A percentile compares a stretch with the other conserved stretches of the same genome.
These are phyloP conservation scores for Paralichthys olivaceus DNA, from an alignment of 2,113 vertebrate genomes.

Conservation along the genomic window DNA sequence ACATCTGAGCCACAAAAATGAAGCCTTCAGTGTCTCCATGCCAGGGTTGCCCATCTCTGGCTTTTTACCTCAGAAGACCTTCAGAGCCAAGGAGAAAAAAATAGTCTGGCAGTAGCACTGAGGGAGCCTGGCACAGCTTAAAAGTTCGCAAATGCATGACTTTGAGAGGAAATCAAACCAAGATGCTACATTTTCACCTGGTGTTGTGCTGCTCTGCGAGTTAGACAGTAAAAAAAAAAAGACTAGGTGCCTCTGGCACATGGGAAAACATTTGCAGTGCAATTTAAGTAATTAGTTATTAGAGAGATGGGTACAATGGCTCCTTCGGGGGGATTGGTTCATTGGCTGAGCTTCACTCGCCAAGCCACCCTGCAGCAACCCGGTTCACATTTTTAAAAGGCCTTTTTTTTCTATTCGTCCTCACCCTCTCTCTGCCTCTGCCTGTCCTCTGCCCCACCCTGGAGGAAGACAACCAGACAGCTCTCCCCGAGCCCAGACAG, in stretches of 20 bases:
- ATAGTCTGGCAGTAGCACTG: constrained; percentile 23
- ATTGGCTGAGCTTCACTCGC: constrained; percentile 18
- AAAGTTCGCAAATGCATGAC: constrained; percentile 36
- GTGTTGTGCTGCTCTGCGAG: neutral
- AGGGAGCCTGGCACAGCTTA: constrained; percentile 27
- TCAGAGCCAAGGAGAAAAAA: constrained; percentile 52
- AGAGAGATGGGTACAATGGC: neutral
- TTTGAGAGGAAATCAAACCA: constrained; percentile 52
- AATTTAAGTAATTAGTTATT: constrained; percentile 24
- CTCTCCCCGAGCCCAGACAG: constrained; percentile 55
- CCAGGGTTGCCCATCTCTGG: constrained; percentile 41
- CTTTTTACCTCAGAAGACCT: constrained; percentile 65
- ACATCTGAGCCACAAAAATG: constrained; percentile 26
- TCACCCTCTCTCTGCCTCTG: constrained; percentile 37
- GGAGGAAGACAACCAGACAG: constrained; percentile 48
- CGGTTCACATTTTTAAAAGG: constrained; percentile 30
- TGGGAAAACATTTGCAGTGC: constrained; percentile 20
- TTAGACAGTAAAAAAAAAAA: constrained; percentile 27
- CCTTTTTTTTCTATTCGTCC: constrained; percentile 25
- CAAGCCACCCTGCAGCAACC: constrained; percentile 24
- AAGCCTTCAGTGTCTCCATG: constrained; percentile 39
- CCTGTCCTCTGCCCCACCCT: constrained; percentile 60
- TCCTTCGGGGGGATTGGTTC: constrained; percentile 2
- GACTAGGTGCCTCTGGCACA: neutral
- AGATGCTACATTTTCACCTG: constrained; percentile 36